Evolutionary conservation across 2,888 invertebrate genomes (phyloP).

Genomic region (Carabus problematicus): DNA sequence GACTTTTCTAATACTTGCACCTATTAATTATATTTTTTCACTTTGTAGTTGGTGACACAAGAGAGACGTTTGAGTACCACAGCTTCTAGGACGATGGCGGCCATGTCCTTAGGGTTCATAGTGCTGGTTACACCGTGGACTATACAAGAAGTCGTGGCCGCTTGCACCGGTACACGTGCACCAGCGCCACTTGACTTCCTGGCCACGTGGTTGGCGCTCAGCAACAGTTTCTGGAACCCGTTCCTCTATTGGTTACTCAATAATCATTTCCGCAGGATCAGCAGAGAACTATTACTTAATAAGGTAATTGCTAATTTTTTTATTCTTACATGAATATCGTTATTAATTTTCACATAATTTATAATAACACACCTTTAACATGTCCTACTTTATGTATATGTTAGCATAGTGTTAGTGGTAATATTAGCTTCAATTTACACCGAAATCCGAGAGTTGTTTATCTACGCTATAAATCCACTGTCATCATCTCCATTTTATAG

Average conservation of each 20-base stretch:
- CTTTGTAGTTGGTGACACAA: constrained; percentile 63
- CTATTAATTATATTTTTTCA: neutral
- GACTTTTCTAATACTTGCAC: too few species aligned
- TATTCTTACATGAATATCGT: too few species aligned
- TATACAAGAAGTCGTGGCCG: constrained; percentile 89
- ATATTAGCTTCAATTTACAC: too few species aligned
- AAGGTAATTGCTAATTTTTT: constrained; percentile 66
- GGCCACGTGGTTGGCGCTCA: constrained; percentile 85
- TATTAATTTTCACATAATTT: neutral
- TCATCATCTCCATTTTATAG: too few species aligned
- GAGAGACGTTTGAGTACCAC: constrained; percentile 79
- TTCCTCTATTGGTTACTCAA: constrained; percentile 89
- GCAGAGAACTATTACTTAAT: constrained; percentile 76
- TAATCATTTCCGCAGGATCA: constrained; percentile 82
- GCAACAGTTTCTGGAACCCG: constrained; percentile 91
- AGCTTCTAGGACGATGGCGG: constrained; percentile 88
- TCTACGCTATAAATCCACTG: too few species aligned
- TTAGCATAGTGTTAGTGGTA: too few species aligned
- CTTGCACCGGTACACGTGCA: constrained; percentile 85
- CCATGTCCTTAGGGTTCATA: constrained; percentile 89
- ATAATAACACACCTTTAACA: too few species aligned
- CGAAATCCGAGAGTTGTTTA: too few species aligned
- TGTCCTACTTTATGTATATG: too few species aligned
- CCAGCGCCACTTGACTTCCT: constrained; percentile 83
- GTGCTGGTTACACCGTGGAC: constrained; percentile 92